Conservation (phyloP, 2,113 vertebrate species). For the Delphinapterus leucas region DNA sequence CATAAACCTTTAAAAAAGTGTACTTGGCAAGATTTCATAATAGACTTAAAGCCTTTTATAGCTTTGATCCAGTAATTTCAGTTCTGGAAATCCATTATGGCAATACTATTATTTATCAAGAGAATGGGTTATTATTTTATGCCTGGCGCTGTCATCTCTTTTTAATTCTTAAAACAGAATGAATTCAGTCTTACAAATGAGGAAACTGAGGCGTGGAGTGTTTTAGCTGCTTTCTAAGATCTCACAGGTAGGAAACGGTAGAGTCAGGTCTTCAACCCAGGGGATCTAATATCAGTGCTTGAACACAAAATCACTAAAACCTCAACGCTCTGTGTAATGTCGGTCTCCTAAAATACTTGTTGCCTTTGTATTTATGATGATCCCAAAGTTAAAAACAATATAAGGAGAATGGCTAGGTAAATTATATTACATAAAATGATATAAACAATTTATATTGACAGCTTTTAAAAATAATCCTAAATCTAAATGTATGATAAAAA, state of each 20-base stretch:
- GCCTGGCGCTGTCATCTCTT: not conserved
- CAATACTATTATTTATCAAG: conserved; percentile 4
- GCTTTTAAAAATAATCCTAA: conserved; percentile 38
- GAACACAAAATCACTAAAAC: not conserved
- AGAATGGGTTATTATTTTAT: not conserved
- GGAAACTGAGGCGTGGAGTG: not conserved
- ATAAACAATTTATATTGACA: not conserved
- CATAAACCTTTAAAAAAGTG: not conserved
- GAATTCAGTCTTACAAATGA: not conserved
- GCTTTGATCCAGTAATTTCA: conserved; percentile 26
- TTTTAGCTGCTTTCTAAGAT: not conserved
- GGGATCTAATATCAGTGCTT: not conserved
- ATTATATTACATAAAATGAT: not conserved
- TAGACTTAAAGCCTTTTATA: not conserved
- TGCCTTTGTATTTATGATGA: not conserved
- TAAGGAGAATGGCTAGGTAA: not conserved
- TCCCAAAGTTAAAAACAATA: not conserved
- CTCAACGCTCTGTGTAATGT: not conserved
- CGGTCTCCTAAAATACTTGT: not conserved
- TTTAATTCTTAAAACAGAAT: conserved; percentile 17
- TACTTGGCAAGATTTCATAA: not conserved
- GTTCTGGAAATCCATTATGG: not conserved
- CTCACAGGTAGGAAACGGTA: not conserved
- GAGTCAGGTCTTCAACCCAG: not conserved
- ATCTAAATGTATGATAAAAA: not conserved